Evolutionary conservation across 2,888 invertebrate species (phyloP), one percentile per base, ranked within the genome.

Genomic region (Cephalotes varians): DNA sequence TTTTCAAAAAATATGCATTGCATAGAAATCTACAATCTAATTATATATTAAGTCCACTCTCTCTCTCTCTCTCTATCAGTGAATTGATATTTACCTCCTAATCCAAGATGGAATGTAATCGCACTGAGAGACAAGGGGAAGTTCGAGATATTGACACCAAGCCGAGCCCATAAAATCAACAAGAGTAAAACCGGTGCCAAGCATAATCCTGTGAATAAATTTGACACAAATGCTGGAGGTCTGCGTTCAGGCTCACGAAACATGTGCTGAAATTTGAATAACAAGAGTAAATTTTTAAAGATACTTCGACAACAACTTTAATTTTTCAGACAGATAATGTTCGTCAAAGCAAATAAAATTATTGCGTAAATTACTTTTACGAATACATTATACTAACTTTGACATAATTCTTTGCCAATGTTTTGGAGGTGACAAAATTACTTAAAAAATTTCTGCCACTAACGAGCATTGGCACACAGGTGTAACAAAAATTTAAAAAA

Each of bases 231-330:
- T 54, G 97, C 97, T 49, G 99, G 96, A 76, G 99, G 99, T 65
- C 99, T 97, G 91, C 98, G 97, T 94, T 99, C 99, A 0, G 99
- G 97, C 92, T 96, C 96, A 62, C 99, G 97, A 96, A 99, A 99
- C 95, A 96, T 95, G 95, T 99, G 99, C 95, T 96, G 92, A 21
- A 94, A 91, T 60, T 25, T 40, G 4, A 67, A 49, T 65, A 60
- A 83, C 47, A 49, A 67, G 3, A 47, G 18, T 0, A 28, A 62
- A 34, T 58, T 58, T 12, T 28, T 28, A 58, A 5, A 80, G 65
- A 56, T 31, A 1, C 1, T 44, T 47, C 5, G 25, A 56, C 12
- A 1, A 56, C 5, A 37, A 28, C 21, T 12, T 12, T 1, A 40
- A 51, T 79, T 5, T 34, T 5, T 56, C 2, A 54, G 6, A 25